Base-by-base conservation (phyloP, 2,113 vertebrate genomes). In the Tetrao urogallus region DNA sequence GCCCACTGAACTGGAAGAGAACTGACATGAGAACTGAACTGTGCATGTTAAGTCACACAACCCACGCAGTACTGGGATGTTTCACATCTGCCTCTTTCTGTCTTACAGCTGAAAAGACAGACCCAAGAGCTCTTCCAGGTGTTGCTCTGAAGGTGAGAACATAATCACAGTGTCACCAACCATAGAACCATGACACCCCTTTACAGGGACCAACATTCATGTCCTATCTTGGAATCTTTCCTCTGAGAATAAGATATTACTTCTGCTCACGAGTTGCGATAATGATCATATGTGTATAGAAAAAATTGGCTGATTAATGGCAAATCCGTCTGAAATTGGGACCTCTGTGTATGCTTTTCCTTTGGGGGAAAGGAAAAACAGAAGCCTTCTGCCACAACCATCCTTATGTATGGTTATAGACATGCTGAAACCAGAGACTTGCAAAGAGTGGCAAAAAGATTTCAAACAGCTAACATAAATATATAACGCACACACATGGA, bases 1-100 rank as follows among this genome's bases (percentile, higher is more conserved):
- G 48, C 34, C 10, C 66, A 88, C 28, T 67, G 36, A 86, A 60
- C 34, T 81, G 70, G 57, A 80, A 86, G 34, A 82, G 60, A 75
- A 60, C n/a, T 21, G 78, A 30, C 52, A 54, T 28, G 52, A 54
- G 52, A 54, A 54, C 15, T 16, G 52, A 30, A 54, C 52, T 10
- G 9, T 30, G 22, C 8, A 43, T 3, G 12, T n/a, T 0, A 0
- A 83, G 8, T 10, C 6, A 64, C 25, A 30, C 8, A 15, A 3
- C 7, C 22, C 42, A 10, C 1, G 1, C 15, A 36, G 17, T 32
- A 66, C 0, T 0, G 32, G 1, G 19, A 54, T 60, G 57, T 25
- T 5, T 5, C 13, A 79, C 27, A 76, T 22, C 21, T 66, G 54
- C 21, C 58, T 43, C n/a, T 70, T 20, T 56, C 45, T 5, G 4